Evolutionary conservation across 2,888 invertebrate species (phyloP).

Genomic region (Erebia epiphron): DNA sequence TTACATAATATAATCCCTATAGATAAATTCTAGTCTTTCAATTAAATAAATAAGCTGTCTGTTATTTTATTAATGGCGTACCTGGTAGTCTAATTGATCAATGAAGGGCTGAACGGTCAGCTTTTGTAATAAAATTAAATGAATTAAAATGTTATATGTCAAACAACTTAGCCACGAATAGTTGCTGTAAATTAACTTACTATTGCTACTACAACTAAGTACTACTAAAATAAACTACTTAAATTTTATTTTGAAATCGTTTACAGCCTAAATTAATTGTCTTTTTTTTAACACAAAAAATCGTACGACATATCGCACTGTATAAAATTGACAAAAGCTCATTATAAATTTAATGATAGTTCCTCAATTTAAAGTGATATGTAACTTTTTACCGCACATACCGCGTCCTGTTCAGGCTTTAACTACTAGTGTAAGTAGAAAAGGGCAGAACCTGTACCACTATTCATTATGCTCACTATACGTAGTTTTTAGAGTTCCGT

Average conservation of each 20-base stretch:
- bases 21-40: neutral
- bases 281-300: too few relatives aligned
- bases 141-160: too few relatives aligned
- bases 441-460: slow-evolving; percentile 26
- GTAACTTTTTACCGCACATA: slow-evolving; percentile 38
- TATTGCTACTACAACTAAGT: too few relatives aligned
- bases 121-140: too few relatives aligned
- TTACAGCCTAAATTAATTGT: too few relatives aligned
- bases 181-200: too few relatives aligned
- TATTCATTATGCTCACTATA: slow-evolving; percentile 32
- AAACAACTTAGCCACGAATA: too few relatives aligned
- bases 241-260: too few relatives aligned
- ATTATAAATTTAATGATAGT: slow-evolving; percentile 28
- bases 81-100: too few relatives aligned
- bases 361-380: slow-evolving; percentile 41
- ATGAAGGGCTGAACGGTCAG: too few relatives aligned
- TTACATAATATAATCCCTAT: neutral
- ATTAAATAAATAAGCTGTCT: neutral
- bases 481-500: slow-evolving; percentile 16
- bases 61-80: too few relatives aligned
- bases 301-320: slow-evolving; percentile 29
- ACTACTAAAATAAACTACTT: too few relatives aligned
- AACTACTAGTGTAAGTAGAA: slow-evolving; percentile 24
- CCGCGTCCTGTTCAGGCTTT: slow-evolving; percentile 17
- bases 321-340: neutral